Percentiles rank a stretch among this genome's conserved stretches.
Conservation (phyloP, 2,113 vertebrate species). For the Spea bombifrons region DNA sequence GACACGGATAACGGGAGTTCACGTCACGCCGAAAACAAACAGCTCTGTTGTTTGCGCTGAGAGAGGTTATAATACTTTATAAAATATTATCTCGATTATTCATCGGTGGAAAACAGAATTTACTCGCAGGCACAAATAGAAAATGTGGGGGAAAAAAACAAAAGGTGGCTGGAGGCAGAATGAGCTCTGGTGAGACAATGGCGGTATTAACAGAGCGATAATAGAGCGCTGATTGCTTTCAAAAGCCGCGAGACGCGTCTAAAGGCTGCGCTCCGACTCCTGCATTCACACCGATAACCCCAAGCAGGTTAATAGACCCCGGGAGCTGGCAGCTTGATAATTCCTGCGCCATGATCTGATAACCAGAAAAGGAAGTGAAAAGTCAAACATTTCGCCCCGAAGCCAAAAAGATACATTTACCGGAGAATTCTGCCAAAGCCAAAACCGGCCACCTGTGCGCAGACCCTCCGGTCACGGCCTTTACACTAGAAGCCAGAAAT, state of each 20-base stretch:
- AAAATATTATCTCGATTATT: constrained; percentile 28
- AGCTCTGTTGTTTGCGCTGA: neutral
- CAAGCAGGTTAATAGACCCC: neutral
- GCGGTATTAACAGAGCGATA: constrained; percentile 45
- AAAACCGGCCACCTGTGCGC: too few relatives aligned
- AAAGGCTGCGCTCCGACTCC: constrained; percentile 9
- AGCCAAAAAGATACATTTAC: too few relatives aligned
- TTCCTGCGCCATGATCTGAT: too few relatives aligned
- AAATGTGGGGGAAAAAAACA: neutral
- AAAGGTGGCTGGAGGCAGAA: constrained; percentile 17
- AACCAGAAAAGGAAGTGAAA: too few relatives aligned
- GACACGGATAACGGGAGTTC: neutral
- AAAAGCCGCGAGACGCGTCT: constrained; percentile 9
- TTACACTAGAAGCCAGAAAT: too few relatives aligned
- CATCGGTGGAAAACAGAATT: constrained; percentile 32
- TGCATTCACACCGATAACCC: constrained; percentile 26
- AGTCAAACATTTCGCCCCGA: too few relatives aligned
- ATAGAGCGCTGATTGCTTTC: neutral
- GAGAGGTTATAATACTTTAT: neutral
- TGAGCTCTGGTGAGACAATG: constrained; percentile 33
- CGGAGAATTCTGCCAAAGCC: too few relatives aligned
- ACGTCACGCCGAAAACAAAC: constrained; percentile 1
- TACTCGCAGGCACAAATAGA: constrained; percentile 24
- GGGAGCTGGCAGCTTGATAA: too few relatives aligned
- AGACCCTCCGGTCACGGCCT: too few relatives aligned